A percentile compares a stretch with the other conserved stretches of the same genome.
Conservation (phyloP, 2,797 vertebrate species). For the Leptatherina wallacei region DNA sequence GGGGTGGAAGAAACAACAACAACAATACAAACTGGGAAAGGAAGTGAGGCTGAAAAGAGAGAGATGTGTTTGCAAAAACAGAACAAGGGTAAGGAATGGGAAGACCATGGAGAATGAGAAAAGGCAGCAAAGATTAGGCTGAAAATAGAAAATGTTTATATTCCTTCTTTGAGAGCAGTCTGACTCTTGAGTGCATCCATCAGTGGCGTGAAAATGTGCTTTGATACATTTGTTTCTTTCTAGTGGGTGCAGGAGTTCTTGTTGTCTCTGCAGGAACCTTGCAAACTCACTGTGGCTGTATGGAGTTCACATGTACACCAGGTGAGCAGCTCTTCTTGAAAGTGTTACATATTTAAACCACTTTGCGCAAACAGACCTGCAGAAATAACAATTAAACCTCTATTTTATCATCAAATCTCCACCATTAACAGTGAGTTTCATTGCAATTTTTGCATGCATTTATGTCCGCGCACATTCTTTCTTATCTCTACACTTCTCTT, state of each 20-base stretch:
- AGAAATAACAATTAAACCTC: background rate
- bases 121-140: conserved; percentile 48
- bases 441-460: conserved; percentile 20
- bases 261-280: conserved; percentile 1
- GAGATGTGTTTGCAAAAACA: conserved; percentile 61
- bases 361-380: background rate
- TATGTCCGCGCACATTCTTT: conserved; percentile 27
- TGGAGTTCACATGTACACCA: background rate
- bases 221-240: conserved; percentile 2
- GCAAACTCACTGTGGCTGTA: background rate
- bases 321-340: background rate
- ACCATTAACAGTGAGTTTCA: background rate
- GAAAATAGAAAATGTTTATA: conserved; percentile 61
- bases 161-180: conserved; percentile 31
- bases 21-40: conserved; percentile 72
- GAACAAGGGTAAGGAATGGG: conserved; percentile 69
- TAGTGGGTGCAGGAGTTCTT: background rate
- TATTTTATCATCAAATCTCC: background rate
- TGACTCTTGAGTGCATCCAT: conserved; percentile 33
- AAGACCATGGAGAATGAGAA: conserved; percentile 56
- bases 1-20: conserved; percentile 63
- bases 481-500: conserved; percentile 37
- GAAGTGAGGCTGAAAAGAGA: conserved; percentile 74
- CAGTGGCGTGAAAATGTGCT: conserved; percentile 4
- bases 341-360: background rate